Percentiles rank a stretch among this genome's conserved stretches.
Evolutionary conservation across 2,797 vertebrate genomes (phyloP).

Genomic region (Selene dorsalis): DNA sequence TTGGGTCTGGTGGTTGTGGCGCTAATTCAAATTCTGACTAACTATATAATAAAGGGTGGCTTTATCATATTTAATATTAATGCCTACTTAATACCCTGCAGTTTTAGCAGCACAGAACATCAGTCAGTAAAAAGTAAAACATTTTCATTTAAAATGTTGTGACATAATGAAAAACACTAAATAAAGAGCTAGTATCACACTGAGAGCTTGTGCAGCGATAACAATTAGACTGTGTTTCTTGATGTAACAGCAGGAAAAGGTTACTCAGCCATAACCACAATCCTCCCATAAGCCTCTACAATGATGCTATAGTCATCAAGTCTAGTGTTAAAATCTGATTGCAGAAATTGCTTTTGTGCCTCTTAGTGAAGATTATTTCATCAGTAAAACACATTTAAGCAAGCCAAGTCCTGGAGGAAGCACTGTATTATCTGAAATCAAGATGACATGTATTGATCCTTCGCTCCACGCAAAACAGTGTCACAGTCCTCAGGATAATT

Average conservation of each 20-base stretch:
- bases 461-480: background rate
- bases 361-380: conserved; percentile 36
- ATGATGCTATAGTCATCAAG: conserved; percentile 28
- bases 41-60: no score
- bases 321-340: conserved; percentile 31
- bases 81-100: background rate
- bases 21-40: background rate
- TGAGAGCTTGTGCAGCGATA: background rate
- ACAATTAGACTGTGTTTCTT: conserved; percentile 23
- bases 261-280: conserved; percentile 25
- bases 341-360: conserved; percentile 30
- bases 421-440: conserved; percentile 29
- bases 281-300: conserved; percentile 19
- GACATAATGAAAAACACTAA: background rate
- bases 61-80: no score
- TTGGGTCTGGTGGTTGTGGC: background rate
- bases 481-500: conserved; percentile 21
- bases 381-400: conserved; percentile 7
- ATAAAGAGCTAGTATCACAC: background rate
- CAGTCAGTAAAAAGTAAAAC: background rate
- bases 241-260: conserved; percentile 41
- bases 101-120: background rate
- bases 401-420: conserved; percentile 19
- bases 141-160: background rate
- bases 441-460: conserved; percentile 14